Percentiles rank a stretch among this genome's conserved stretches.
Conservation (phyloP, 64 coral and sea anemone genomes). For the Stichodactyla mertensii region DNA sequence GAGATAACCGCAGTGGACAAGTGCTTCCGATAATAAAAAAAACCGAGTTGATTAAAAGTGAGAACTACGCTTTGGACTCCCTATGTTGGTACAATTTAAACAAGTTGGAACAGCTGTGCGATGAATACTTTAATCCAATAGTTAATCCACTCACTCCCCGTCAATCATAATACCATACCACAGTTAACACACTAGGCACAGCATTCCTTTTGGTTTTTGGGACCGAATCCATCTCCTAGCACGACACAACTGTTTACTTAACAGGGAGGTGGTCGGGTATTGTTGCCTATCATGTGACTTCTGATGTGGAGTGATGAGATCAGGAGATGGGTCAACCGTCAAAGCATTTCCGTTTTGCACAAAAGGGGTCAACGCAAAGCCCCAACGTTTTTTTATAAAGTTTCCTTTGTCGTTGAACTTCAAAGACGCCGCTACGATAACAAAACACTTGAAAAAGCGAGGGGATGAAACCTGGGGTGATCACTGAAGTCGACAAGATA, state of each 20-base stretch:
- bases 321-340: slow-evolving; percentile 10
- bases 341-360: slow-evolving; percentile 17
- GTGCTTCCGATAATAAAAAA: no score
- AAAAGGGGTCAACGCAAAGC: not conserved
- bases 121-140: not conserved
- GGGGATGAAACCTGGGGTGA: slow-evolving; percentile 11
- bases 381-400: not conserved
- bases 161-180: not conserved
- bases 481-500: slow-evolving; percentile 11
- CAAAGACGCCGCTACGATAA: slow-evolving; percentile 19
- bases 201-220: not conserved
- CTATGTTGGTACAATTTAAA: not conserved
- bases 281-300: not conserved
- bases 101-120: not conserved
- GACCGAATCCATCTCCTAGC: not conserved
- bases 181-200: not conserved
- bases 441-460: not conserved
- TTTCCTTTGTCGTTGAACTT: slow-evolving; percentile 3
- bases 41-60: not conserved
- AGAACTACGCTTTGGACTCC: not conserved
- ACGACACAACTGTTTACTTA: not conserved
- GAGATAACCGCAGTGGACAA: no score
- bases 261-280: not conserved
- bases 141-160: not conserved
- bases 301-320: slow-evolving; percentile 9